Evolutionary conservation across 2,797 vertebrate species (phyloP), one percentile per base, ranked within the genome.

Genomic region (Epinephelus malabaricus): DNA sequence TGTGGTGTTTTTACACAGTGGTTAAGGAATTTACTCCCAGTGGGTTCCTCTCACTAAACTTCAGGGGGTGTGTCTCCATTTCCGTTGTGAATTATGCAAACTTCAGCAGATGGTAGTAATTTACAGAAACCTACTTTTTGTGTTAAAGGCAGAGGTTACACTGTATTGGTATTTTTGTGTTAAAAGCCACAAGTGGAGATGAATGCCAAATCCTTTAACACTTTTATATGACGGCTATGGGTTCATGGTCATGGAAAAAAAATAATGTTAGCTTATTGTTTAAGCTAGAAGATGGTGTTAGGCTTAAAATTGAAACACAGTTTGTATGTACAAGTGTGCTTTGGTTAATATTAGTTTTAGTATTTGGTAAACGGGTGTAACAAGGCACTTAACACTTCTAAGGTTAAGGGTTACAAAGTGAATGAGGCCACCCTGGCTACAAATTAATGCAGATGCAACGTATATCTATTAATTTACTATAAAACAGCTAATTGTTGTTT

Each of bases 101-200:
- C 79, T 86, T 77, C 19, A 78, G 84, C 90, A 91, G 61, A 82
- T 91, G 90, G 87, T 77, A 77, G 72, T 81, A 14, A 85, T 89
- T 82, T 89, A 77, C 50, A 66, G 50, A 76, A 67, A 74, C 34
- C 60, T 71, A 38, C 43, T 76, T 68, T 74, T 69, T 79, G 54
- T 79, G 59, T 66, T 78, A 18, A 54, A 75, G 34, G 60, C 73
- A 79, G 46, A 77, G 53, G 59, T 56, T 50, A 74, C 43, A 64
- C 55, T 81, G 45, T 63, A 50, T 51, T 43, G 43, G 46, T 30
- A n/a, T 47, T 54, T 46, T 62, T 25, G 46, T 23, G 25, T 73
- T 51, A 34, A 40, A 45, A 71, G 25, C 56, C 40, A 38, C 5
- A 43, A 45, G 43, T 15, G 15, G 21, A 67, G 60, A 19, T 50